Conservation (phyloP, 2,113 vertebrate species). For the Urocitellus parryii region DNA sequence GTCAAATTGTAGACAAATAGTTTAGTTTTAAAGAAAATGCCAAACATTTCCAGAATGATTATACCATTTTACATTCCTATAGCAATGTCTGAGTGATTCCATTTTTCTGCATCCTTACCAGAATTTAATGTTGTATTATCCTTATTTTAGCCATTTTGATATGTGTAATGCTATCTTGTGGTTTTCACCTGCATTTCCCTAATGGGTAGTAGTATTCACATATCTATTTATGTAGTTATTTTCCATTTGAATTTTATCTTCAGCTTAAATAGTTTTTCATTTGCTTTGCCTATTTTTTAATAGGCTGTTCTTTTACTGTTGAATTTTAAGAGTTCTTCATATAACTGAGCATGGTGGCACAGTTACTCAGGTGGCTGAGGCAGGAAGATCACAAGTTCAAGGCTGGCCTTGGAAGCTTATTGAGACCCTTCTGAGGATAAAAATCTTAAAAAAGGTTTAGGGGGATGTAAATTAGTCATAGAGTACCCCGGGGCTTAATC, state of each 20-base stretch:
- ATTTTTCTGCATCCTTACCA: not conserved
- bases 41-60: not conserved
- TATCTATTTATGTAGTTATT: not conserved
- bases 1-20: not conserved
- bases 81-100: not conserved
- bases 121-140: not conserved
- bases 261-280: not conserved
- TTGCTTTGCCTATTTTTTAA: not conserved
- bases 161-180: not conserved
- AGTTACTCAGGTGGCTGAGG: too few species aligned
- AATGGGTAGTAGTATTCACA: not conserved
- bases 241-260: not conserved
- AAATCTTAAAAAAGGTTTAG: too few species aligned
- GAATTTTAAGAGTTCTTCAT: not conserved
- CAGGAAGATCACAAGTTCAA: too few species aligned
- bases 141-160: slow-evolving; percentile 13
- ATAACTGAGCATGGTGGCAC: too few species aligned
- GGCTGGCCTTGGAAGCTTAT: too few species aligned
- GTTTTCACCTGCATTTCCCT: slow-evolving; percentile 11
- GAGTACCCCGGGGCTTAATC: too few species aligned
- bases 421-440: too few species aligned
- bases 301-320: not conserved
- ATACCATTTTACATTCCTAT: not conserved
- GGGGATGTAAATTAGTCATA: too few species aligned
- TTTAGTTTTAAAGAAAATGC: not conserved